phyloP scores from a whole-genome alignment of 2,113 vertebrate species.

The Phylloscopus trochilus region DNA sequence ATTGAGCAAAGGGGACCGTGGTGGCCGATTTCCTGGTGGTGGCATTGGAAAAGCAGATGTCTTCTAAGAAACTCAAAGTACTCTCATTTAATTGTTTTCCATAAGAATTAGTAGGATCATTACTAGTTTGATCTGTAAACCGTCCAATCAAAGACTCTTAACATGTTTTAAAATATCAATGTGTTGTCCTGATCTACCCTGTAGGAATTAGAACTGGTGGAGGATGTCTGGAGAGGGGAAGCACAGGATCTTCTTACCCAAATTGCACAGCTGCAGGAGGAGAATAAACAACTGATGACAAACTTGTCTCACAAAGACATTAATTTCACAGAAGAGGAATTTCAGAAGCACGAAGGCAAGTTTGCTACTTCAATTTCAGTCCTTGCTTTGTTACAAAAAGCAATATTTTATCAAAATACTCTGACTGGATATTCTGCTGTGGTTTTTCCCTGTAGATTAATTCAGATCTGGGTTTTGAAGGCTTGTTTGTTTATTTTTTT shows the following conservation, averaged over 20 bases:
- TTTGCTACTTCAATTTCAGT: constrained; percentile 29
- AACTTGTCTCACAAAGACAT: constrained; percentile 82
- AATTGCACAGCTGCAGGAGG: constrained; percentile 86
- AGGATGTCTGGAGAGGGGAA: constrained; percentile 92
- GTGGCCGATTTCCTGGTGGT: neutral
- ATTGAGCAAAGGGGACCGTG: neutral
- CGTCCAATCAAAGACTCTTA: neutral
- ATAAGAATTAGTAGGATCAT: neutral
- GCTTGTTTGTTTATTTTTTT: neutral
- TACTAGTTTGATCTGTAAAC: neutral
- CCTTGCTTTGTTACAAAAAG: constrained; percentile 20
- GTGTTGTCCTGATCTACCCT: neutral
- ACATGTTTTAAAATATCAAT: neutral
- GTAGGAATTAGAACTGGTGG: constrained; percentile 90
- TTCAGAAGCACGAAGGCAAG: constrained; percentile 86
- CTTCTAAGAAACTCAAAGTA: neutral
- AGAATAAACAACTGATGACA: constrained; percentile 86
- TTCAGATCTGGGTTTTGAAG: neutral
- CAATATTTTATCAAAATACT: neutral
- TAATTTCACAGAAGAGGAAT: constrained; percentile 85
- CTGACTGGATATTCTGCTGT: neutral
- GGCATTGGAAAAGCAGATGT: neutral
- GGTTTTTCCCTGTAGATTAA: neutral
- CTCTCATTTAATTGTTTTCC: neutral
- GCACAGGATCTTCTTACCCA: constrained; percentile 89